phyloP scores from a whole-genome alignment of 2,797 vertebrate genomes.

The Valencia hispanica region DNA sequence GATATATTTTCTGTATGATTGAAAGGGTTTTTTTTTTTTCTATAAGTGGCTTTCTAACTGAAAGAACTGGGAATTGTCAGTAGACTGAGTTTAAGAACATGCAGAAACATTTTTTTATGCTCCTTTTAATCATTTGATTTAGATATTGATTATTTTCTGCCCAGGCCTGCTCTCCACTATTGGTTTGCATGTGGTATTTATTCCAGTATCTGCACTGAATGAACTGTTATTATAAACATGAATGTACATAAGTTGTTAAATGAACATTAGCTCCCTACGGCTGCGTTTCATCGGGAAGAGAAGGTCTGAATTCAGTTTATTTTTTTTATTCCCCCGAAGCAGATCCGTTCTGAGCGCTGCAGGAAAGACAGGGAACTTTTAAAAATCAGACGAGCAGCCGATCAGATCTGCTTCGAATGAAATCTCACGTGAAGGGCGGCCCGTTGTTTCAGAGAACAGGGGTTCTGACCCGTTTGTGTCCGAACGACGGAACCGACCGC shows the following conservation, averaged over 20 bases:
- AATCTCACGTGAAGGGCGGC: constrained; percentile 26
- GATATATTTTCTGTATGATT: neutral
- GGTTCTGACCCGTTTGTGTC: constrained; percentile 32
- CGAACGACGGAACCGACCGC: constrained; percentile 21
- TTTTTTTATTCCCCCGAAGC: constrained; percentile 24
- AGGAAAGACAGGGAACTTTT: constrained; percentile 38
- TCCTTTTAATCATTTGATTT: constrained; percentile 34
- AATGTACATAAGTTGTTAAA: constrained; percentile 80
- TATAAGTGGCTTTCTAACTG: neutral
- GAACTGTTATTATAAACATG: constrained; percentile 78
- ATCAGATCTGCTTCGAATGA: constrained; percentile 43
- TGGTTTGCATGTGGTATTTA: constrained; percentile 78
- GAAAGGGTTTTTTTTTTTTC: neutral
- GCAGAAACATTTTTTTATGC: constrained; percentile 31
- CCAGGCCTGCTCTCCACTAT: constrained; percentile 63
- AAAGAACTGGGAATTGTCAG: constrained; percentile 14
- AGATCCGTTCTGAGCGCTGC: constrained; percentile 48
- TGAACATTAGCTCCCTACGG: constrained; percentile 58
- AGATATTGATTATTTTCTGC: constrained; percentile 26
- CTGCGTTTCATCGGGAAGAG: constrained; percentile 36
- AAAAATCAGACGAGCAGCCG: constrained; percentile 8
- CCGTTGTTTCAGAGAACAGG: constrained; percentile 13
- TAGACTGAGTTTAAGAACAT: constrained; percentile 30
- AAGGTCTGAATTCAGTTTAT: constrained; percentile 22
- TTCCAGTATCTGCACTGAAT: constrained; percentile 79